Conservation (phyloP, 1,140 invertebrate species). For the Aethina tumida region DNA sequence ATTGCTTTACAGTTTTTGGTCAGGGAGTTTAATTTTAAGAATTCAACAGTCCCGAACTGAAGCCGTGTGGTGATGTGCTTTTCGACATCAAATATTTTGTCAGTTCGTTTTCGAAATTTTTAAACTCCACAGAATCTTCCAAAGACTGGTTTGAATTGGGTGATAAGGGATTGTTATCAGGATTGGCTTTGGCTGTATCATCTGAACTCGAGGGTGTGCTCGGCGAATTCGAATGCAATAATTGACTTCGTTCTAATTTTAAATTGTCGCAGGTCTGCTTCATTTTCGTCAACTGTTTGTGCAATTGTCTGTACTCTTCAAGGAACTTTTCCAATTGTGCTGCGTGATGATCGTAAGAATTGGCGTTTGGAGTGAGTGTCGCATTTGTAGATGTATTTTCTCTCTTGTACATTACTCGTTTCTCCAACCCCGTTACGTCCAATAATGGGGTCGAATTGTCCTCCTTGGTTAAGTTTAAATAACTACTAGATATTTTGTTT, state of each 20-base stretch:
- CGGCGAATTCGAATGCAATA: conserved; percentile 26
- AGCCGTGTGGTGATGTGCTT: conserved; percentile 23
- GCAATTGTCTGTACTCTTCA: conserved; percentile 62
- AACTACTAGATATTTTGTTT: conserved; percentile 41
- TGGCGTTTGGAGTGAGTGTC: conserved; percentile 39
- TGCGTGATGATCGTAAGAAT: conserved; percentile 62
- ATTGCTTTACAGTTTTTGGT: no score
- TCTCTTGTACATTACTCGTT: conserved; percentile 15
- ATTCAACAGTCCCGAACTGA: conserved; percentile 10
- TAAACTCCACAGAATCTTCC: conserved; percentile 36
- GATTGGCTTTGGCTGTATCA: conserved; percentile 9
- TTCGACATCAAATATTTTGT: conserved; percentile 41
- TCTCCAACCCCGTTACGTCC: conserved; percentile 40
- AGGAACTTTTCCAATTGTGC: conserved; percentile 65
- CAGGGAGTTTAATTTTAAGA: no score
- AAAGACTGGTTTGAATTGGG: conserved; percentile 40
- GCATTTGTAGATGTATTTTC: conserved; percentile 23
- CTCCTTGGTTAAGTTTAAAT: conserved; percentile 40
- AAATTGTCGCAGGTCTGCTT: conserved; percentile 62
- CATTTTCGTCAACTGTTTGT: conserved; percentile 66
- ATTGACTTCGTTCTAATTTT: conserved; percentile 19
- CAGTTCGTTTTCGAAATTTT: conserved; percentile 42
- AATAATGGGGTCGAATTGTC: conserved; percentile 40
- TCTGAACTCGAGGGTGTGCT: conserved; percentile 33
- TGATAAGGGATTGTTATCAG: conserved; percentile 27